phyloP scores from a whole-genome alignment of 2,888 invertebrate genomes.

The Caenorhabditis sinica region DNA sequence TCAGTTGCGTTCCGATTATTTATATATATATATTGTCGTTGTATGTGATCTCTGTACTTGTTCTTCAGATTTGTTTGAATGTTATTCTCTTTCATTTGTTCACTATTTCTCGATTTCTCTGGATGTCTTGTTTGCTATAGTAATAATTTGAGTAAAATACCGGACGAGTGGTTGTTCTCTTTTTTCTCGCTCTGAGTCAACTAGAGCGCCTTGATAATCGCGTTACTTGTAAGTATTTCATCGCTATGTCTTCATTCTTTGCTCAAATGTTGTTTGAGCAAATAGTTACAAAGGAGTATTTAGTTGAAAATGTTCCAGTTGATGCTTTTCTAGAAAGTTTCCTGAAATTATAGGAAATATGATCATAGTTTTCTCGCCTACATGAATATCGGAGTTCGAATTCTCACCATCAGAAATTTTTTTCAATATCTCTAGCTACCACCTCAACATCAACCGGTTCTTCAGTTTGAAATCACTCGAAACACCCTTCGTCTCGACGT shows the following conservation, averaged over 20 bases:
- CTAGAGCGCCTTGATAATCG: slow-evolving; percentile 18
- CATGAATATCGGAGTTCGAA: too few species aligned
- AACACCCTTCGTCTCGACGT: slow-evolving; percentile 32
- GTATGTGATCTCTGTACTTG: not conserved
- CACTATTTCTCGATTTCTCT: not conserved
- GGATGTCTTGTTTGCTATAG: slow-evolving; percentile 34
- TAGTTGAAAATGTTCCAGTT: too few species aligned
- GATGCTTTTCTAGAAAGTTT: too few species aligned
- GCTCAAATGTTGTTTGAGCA: slow-evolving; percentile 32
- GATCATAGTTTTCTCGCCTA: too few species aligned
- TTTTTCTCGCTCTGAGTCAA: not conserved
- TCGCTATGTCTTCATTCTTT: slow-evolving; percentile 9
- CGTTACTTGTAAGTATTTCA: slow-evolving; percentile 1
- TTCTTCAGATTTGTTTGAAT: slow-evolving; percentile 3
- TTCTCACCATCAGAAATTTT: not conserved
- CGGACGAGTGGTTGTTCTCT: slow-evolving; percentile 8
- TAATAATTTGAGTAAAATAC: slow-evolving; percentile 38
- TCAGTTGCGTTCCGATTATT: not conserved
- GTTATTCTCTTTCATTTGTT: not conserved
- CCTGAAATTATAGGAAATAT: not conserved
- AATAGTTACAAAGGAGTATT: slow-evolving; percentile 15
- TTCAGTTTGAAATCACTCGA: slow-evolving; percentile 51
- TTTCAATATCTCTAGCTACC: slow-evolving; percentile 2
- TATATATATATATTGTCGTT: not conserved
- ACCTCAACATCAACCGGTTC: slow-evolving; percentile 39